Evolutionary conservation across 2,888 invertebrate species (phyloP).

Genomic region (Myopa testacea): DNA sequence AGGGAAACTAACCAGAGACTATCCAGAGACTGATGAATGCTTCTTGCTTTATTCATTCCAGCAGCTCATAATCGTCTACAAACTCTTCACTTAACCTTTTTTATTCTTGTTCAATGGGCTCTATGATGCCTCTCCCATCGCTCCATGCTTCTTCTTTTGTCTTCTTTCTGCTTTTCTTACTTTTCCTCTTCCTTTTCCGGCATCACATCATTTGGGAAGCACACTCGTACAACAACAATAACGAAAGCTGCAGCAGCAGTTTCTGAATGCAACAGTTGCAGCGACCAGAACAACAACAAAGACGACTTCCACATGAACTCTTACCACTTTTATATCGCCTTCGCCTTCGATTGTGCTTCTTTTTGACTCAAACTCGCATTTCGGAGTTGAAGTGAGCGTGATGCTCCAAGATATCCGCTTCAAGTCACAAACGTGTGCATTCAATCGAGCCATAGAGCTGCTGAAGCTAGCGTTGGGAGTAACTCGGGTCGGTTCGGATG

Average conservation of each 20-base stretch:
- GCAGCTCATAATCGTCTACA: background rate
- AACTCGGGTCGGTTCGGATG: too few relatives aligned
- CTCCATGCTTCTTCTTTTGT: background rate
- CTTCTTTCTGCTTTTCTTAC: background rate
- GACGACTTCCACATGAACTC: constrained; percentile 7
- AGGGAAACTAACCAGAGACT: too few relatives aligned
- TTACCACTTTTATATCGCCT: background rate
- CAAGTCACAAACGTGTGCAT: constrained; percentile 25
- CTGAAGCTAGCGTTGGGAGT: background rate
- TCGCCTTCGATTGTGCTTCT: background rate
- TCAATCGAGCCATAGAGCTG: constrained; percentile 15
- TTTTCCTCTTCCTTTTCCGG: constrained; percentile 1
- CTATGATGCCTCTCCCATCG: background rate
- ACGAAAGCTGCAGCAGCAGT: background rate
- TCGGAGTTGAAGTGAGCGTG: background rate
- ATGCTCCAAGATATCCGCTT: constrained; percentile 35
- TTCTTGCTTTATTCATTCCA: background rate
- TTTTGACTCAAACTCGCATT: background rate
- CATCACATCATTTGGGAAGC: constrained; percentile 11
- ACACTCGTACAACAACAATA: background rate
- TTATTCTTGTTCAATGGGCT: background rate
- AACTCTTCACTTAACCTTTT: too few relatives aligned
- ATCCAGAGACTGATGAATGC: background rate
- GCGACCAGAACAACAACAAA: background rate
- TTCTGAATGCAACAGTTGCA: constrained; percentile 3